phyloP scores from a whole-genome alignment of 2,113 vertebrate species.

The Argyrosomus japonicus region DNA sequence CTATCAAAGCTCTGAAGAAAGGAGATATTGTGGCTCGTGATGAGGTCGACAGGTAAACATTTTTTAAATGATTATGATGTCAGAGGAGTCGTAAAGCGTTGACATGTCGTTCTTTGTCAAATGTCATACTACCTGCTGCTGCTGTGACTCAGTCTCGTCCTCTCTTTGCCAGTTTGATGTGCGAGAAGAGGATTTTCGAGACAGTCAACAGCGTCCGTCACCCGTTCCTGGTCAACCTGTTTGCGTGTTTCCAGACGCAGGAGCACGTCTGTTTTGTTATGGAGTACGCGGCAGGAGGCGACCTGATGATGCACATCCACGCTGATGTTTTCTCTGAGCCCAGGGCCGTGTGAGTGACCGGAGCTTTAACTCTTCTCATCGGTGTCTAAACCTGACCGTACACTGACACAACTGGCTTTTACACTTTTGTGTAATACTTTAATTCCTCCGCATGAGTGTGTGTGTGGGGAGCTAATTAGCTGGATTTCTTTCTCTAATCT shows the following conservation, averaged over 20 bases:
- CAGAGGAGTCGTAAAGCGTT: too few species aligned
- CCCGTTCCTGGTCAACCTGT: conserved; percentile 99
- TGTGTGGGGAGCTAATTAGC: background rate
- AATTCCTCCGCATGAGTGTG: background rate
- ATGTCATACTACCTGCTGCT: background rate
- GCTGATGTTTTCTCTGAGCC: conserved; percentile 98
- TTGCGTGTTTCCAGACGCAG: conserved; percentile 99
- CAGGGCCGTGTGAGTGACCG: conserved; percentile 93
- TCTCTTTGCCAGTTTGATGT: conserved; percentile 90
- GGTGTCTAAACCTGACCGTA: too few species aligned
- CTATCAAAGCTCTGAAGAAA: conserved; percentile 99
- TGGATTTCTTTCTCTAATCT: background rate
- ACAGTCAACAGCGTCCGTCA: conserved; percentile 99
- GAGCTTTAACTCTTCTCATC: background rate
- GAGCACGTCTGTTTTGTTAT: conserved; percentile 99
- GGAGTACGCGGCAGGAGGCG: conserved; percentile 99
- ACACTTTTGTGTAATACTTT: background rate
- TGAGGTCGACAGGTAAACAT: conserved; percentile 96
- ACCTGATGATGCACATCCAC: conserved; percentile 99
- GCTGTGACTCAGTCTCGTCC: background rate
- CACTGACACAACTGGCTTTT: background rate
- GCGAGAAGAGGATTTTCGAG: conserved; percentile 99
- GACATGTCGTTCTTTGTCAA: background rate
- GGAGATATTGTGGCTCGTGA: conserved; percentile 98
- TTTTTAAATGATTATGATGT: background rate